Conservation (phyloP, 2,113 vertebrate species). For the Cryptotis parvus region DNA sequence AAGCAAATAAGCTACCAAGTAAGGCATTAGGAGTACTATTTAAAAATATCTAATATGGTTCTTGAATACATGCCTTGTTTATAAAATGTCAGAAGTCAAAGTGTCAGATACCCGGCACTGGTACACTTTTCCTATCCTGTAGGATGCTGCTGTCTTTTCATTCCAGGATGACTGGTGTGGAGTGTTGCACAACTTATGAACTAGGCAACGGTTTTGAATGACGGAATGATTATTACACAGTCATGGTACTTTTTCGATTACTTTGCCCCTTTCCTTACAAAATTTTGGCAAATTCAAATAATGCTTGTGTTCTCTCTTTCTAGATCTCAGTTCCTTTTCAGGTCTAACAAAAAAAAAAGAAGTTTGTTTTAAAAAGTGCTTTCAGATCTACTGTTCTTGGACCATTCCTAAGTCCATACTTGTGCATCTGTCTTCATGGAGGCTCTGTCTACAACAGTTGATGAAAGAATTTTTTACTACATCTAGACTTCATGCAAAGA, state of each 20-base stretch:
- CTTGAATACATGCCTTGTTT: neutral
- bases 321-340: neutral
- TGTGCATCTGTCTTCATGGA: neutral
- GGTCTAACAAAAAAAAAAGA: too few relatives aligned
- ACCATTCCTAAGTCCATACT: neutral
- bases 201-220: too few relatives aligned
- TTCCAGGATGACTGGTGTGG: neutral
- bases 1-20: neutral
- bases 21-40: neutral
- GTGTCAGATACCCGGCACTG: neutral
- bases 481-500: neutral
- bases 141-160: too few relatives aligned
- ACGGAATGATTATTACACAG: fast-evolving
- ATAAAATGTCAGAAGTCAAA: neutral
- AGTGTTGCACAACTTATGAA: neutral
- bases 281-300: neutral
- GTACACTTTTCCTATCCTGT: neutral
- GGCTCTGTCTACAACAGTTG: neutral
- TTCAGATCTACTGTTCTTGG: neutral
- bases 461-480: too few relatives aligned
- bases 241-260: neutral
- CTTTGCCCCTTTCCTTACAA: neutral
- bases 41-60: neutral
- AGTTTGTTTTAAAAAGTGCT: neutral
- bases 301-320: neutral